Base-by-base conservation (phyloP, 2,888 invertebrate species). In the Mythimna lalbum region DNA sequence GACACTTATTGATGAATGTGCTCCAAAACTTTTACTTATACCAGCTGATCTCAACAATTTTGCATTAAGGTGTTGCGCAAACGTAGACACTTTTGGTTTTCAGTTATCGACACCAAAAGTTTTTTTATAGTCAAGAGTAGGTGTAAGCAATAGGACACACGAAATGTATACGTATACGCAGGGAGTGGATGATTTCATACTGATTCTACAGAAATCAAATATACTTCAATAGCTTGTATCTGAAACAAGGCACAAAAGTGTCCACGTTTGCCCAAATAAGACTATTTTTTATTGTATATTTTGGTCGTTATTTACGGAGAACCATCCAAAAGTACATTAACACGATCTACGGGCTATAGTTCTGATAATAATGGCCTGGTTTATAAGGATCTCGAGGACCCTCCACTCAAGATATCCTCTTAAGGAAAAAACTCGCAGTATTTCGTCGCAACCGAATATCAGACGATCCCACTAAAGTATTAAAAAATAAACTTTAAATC, bases 321-420 rank as follows among this genome's bases (percentile, higher is more conserved):
- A 86, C 87, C 86, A 90, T 88, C 89, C 88, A 86, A 87, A 86
- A 89, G 84, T 83, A 88, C 92, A 93, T 93, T 93, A 93, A 90
- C 91, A 87, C 90, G 89, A 94, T 93, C 91, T 93, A 92, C 89
- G 90, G 87, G 88, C 91, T 85, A 88, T 93, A 92, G 92, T 92
- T 93, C 89, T 93, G 91, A 92, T 93, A 90, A 91, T 94, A 93
- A 94, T 91, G 91, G 91, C 80, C 90, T 93, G 94, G 94, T 94
- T 94, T 94, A 93, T 94, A 92, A 89, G 84, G 79, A 88, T 83
- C 84, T 78, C 76, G 78, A 90, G 89, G 89, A 84, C 91, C 90
- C 88, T 90, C 85, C 74, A 88, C 76, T 88, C 80, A 83, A 87
- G 87, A 87, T 83, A 86, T 85, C 80, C 85, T 85, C 78, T 81